Percentiles rank a stretch among this genome's conserved stretches.
Conservation (phyloP, 35 echinoderm and acorn worm species). For the Holothuria glaberrima region DNA sequence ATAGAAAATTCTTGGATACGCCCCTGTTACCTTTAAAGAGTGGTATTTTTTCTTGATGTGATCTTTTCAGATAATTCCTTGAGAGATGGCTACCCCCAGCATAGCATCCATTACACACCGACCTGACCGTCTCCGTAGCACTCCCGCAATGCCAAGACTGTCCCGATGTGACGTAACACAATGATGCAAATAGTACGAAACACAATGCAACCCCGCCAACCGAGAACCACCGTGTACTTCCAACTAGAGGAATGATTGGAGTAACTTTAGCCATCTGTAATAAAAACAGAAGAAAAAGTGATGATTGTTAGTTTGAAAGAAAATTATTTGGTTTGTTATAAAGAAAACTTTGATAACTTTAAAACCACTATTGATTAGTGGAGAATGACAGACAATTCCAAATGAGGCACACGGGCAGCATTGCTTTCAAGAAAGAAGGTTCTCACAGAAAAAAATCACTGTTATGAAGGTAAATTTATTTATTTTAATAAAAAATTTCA, state of each 20-base stretch:
- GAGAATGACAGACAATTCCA: no score
- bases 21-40: not conserved
- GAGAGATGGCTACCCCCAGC: slow-evolving; percentile 8
- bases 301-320: no score
- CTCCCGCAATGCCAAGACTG: slow-evolving; percentile 23
- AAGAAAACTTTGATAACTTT: no score
- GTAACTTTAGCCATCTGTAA: slow-evolving; percentile 9
- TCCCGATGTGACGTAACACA: not conserved
- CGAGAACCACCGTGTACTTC: slow-evolving; percentile 9
- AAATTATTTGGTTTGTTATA: no score
- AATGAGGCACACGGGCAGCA: no score
- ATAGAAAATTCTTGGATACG: no score
- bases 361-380: no score
- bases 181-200: not conserved
- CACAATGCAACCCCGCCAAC: not conserved
- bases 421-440: no score
- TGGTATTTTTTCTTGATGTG: not conserved
- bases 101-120: slow-evolving; percentile 10
- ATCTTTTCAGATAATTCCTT: not conserved
- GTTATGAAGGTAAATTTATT: no score
- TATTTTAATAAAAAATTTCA: no score
- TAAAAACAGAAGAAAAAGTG: no score
- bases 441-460: no score
- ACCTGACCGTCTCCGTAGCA: not conserved
- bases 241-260: not conserved